Base-by-base conservation (phyloP, 2,888 invertebrate genomes). In the Torymus tubicola region DNA sequence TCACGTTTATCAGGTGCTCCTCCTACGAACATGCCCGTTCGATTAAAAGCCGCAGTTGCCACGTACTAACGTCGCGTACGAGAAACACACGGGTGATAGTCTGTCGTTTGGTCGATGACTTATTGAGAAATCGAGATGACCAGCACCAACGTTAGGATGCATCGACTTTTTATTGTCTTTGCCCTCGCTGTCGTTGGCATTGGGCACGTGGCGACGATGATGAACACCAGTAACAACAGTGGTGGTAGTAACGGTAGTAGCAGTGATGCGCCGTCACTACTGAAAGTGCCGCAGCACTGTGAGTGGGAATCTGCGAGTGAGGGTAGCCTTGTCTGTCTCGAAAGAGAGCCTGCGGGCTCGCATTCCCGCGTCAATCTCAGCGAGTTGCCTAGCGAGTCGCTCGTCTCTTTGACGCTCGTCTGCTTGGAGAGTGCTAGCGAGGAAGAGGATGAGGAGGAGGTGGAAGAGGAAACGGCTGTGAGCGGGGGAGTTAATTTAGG, bases 251-350 rank as follows among this genome's bases (percentile, higher is more conserved):
- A 11, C 55, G 18, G n/a, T 11, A 52, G 65, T 16, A 53, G 64
- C 64, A 52, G 12, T 2, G 42, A 18, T 53, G 91, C 92, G 75
- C 90, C 92, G 58, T 89, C 93, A 68, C 91, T 92, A 86, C 96
- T 96, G 91, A 96, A 96, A 91, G 95, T 96, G 83, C 96, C 96
- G 79, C 96, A 96, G 89, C 96, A 96, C 90, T 97, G 97, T 88
- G 95, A 95, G 88, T 95, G 95, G 95, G 88, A 90, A 76, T 85
- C 87, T 24, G 84, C 85, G 72, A 88, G 87, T 84, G 89, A 88
- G 78, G 88, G 87, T 52, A 84, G 88, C 57, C 84, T 94, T 93
- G 87, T 93, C 93, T 83, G 93, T 92, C 76, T 92, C 91, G 86
- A 92, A 92, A 84, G 90, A 87, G 84, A 86, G 76, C 83, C 80